Conservation (phyloP, 2,888 invertebrate species). For the Agrotis segetum region DNA sequence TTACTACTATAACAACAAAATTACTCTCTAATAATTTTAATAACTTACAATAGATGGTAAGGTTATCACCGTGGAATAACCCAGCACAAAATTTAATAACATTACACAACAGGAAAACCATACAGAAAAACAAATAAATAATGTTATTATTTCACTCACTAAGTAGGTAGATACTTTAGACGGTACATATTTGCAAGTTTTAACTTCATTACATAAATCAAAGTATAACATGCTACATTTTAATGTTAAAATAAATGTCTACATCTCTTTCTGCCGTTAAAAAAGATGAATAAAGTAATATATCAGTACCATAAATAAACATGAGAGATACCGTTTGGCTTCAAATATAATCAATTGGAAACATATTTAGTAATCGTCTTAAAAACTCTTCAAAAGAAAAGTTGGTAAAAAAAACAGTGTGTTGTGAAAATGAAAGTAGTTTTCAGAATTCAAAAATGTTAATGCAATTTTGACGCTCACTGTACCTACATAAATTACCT, state of each 20-base stretch:
- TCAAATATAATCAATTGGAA: no score
- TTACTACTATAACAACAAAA: no score
- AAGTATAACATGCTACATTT: conserved; percentile 33
- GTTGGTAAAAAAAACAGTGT: no score
- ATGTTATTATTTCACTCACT: background rate
- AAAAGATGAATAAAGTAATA: no score
- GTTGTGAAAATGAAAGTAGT: no score
- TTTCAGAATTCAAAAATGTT: background rate
- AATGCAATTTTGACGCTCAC: background rate
- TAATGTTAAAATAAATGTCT: conserved; percentile 19
- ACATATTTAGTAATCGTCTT: no score
- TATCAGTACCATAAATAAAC: no score
- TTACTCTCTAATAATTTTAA: no score
- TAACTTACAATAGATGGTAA: background rate
- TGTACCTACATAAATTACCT: conserved; percentile 23
- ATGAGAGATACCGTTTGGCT: no score
- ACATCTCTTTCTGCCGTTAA: conserved; percentile 8
- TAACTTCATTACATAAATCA: background rate
- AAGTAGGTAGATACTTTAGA: background rate
- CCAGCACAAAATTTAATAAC: background rate
- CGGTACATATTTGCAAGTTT: background rate
- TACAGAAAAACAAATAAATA: background rate
- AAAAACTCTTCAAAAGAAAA: conserved; percentile 2
- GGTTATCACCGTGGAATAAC: background rate
- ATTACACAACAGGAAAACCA: conserved; percentile 32